Percentiles rank a stretch among this genome's conserved stretches.
Conservation (phyloP, 2,888 invertebrate genomes). For the Aleiodes testaceus region DNA sequence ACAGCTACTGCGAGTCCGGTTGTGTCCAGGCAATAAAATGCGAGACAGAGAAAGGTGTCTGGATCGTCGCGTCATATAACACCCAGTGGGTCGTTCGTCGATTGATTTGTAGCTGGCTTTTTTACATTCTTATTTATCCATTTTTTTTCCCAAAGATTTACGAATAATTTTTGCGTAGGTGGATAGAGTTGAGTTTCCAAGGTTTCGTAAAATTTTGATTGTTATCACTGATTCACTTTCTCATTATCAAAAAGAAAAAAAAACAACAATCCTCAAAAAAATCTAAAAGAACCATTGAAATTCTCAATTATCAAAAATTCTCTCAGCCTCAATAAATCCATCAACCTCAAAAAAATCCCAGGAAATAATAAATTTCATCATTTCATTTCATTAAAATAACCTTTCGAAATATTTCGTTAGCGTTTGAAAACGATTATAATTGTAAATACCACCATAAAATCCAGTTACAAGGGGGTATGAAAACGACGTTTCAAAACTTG, state of each 20-base stretch:
- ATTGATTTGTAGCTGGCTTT: slow-evolving; percentile 66
- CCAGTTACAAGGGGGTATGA: slow-evolving; percentile 29
- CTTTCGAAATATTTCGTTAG: background rate
- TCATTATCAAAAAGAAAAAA: background rate
- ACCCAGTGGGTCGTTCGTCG: slow-evolving; percentile 51
- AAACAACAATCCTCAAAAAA: background rate
- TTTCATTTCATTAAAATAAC: too few species aligned
- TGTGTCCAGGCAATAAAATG: slow-evolving; percentile 26
- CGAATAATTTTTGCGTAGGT: slow-evolving; percentile 11
- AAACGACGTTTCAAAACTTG: background rate
- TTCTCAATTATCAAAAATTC: too few species aligned
- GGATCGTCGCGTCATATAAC: slow-evolving; percentile 36
- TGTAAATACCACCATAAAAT: slow-evolving; percentile 32
- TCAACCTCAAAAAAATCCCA: background rate
- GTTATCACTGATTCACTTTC: background rate
- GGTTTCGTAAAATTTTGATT: slow-evolving; percentile 15
- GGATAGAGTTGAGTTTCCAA: slow-evolving; percentile 31
- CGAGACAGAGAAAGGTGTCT: slow-evolving; percentile 34
- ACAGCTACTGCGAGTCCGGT: slow-evolving; percentile 34
- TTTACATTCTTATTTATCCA: slow-evolving; percentile 43
- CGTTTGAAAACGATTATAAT: slow-evolving; percentile 4
- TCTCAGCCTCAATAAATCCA: too few species aligned
- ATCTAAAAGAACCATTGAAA: too few species aligned
- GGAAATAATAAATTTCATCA: too few species aligned
- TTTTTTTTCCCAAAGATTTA: slow-evolving; percentile 9